These are phyloP conservation scores for Megaceryle alcyon DNA, from an alignment of 2,797 vertebrate genomes.

Conservation along the genomic window DNA sequence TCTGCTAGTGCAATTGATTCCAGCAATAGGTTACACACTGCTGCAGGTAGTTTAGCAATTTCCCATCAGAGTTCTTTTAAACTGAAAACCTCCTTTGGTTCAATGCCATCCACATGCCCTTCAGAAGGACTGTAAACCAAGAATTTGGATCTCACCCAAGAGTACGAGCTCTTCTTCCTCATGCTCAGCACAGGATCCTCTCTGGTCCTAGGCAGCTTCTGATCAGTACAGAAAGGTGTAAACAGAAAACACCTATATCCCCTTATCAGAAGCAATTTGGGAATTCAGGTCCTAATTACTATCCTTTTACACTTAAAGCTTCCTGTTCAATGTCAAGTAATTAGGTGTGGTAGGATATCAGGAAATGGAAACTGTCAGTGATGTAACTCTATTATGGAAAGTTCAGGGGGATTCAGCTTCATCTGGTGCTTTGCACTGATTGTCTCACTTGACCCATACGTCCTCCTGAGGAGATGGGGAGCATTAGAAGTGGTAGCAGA, in stretches of 20 bases:
- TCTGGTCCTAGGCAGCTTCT: neutral
- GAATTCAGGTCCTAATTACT: neutral
- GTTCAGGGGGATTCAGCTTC: neutral
- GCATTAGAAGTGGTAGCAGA: neutral
- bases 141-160: neutral
- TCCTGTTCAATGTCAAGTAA: neutral
- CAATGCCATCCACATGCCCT: neutral
- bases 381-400: neutral
- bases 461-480: neutral
- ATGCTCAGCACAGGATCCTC: neutral
- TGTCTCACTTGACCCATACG: fast-evolving
- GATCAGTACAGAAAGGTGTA: neutral
- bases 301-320: neutral
- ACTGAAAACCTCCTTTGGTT: neutral
- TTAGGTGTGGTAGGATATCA: neutral
- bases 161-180: neutral
- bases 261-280: neutral
- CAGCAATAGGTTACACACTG: neutral
- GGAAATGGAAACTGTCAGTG: neutral
- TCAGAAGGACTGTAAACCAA: neutral
- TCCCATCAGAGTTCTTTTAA: neutral
- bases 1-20: neutral
- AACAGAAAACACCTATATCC: neutral
- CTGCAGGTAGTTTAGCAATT: neutral
- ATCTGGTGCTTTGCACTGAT: neutral